Base-by-base conservation (phyloP, 2,888 invertebrate species). In the Mimumesa dahlbomi region DNA sequence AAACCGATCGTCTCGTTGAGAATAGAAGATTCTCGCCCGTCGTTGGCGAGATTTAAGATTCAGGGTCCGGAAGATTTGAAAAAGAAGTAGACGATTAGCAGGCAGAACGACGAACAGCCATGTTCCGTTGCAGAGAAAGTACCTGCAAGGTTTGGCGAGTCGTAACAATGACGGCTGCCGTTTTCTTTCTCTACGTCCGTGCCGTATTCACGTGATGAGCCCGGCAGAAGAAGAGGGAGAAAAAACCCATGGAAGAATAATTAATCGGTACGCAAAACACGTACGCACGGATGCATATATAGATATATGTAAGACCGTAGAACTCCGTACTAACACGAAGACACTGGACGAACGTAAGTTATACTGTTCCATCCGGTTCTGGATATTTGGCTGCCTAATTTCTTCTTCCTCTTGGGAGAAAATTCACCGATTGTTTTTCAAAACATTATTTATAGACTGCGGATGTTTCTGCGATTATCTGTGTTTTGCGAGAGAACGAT, bases 201-300 rank as follows among this genome's bases (percentile, higher is more conserved):
- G 49, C 54, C 13, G 61, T 70, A 67, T 73, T 76, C 66, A 72
- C 71, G 61, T 36, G 50, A 38, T 54, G 19, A 56, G 36, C 54
- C 38, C 21, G 36, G 5, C 21, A 25, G 31, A 21, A 45, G 36
- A 65, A 49, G 42, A 53, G 61, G 22, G 29, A 50, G 46, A 54
- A 66, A 57, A 73, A 64, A 67, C 52, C 73, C 64, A 58, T 72
- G 75, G 76, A 78, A 73, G 82, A 79, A 83, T 76, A 82, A 85
- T 83, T 80, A 80, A 85, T 86, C 77, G 65, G 82, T 83, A 86
- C 61, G 77, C 85, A 14, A 78, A 77, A 79, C 86, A 86, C 86
- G 86, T 85, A 78, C 73, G 61, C 52, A 57, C 48, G 69, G 77
- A 75, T 77, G 75, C 81, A 82, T 77, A 83, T 72, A 77, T 77